Evolutionary conservation across 2,113 vertebrate species (phyloP), one percentile per base, ranked within the genome.

Genomic region (Otolemur garnettii): DNA sequence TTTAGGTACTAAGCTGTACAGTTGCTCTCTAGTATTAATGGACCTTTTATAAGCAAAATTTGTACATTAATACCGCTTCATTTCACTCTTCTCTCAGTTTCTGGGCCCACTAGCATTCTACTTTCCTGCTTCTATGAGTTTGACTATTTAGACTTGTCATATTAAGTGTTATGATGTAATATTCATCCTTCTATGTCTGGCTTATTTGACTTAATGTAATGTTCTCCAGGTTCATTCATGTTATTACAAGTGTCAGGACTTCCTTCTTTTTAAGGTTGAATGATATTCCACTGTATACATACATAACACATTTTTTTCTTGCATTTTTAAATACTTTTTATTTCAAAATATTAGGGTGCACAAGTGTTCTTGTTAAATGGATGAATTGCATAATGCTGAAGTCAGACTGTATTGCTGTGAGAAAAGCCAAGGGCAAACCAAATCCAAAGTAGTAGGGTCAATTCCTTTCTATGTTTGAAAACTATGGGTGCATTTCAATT

Each of bases 121-220:
- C 6, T 68, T 59, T 87, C 57, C 72, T n/a, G 45, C 28, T 82
- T 72, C n/a, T 75, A 53, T 83, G 50, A 35, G 26, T 53, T 92
- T 92, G 18, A 45, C 35, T 95, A 38, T 82, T 77, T 88, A 60
- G 24, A 92, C 68, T 69, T 26, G 82, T 62, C 24, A 69, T 68
- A 26, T 42, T 42, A 82, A 86, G 19, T 88, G 18, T 7, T 82
- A 42, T 30, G 19, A 55, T 64, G 26, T 78, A 59, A 35, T n/a
- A n/a, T 82, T 82, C 74, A 13, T 28, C 45, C 19, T 74, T 94
- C 26, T 89, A 2, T 82, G 18, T 53, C 55, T 87, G 57, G 13
- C 59, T 93, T 69, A 81, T 89, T 89, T 55, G 26, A 64, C 50
- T 88, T 75, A 74, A 19, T 19, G 57, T 79, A 14, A 45, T 60